A percentile compares a stretch with the other conserved stretches of the same genome.
Evolutionary conservation across 2,797 vertebrate species (phyloP).

Genomic region (Semotilus atromaculatus): DNA sequence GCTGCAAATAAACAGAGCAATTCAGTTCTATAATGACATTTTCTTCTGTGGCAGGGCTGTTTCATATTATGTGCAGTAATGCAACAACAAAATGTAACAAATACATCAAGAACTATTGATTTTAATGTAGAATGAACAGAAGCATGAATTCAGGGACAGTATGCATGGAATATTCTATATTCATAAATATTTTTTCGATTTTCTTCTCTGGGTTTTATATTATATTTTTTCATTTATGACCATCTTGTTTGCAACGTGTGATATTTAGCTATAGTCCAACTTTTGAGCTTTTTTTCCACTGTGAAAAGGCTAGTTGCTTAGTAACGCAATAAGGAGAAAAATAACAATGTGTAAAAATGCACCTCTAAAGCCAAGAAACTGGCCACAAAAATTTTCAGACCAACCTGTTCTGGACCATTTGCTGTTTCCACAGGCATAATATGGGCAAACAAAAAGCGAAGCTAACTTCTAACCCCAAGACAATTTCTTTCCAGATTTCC

Average conservation of each 20-base stretch:
- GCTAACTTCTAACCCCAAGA: not conserved
- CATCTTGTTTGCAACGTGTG: slow-evolving; percentile 2
- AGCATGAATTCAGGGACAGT: not conserved
- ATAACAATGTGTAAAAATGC: slow-evolving; percentile 23
- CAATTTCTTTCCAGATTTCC: not conserved
- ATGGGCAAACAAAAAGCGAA: not conserved
- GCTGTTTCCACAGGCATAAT: not conserved
- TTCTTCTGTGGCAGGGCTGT: not conserved
- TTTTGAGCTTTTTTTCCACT: not conserved
- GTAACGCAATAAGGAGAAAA: slow-evolving; percentile 11
- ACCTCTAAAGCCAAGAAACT: not conserved
- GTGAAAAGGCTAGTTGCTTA: slow-evolving; percentile 31
- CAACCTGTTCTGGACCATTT: not conserved
- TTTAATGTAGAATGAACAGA: not conserved
- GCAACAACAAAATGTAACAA: not conserved
- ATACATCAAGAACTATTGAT: not conserved
- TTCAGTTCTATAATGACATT: not conserved
- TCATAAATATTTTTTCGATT: not conserved
- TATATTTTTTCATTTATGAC: not conserved
- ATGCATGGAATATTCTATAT: not conserved
- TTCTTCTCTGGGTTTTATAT: not conserved
- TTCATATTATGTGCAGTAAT: not conserved
- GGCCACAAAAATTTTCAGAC: slow-evolving; percentile 6
- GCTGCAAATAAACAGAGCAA: not conserved
- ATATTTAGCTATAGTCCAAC: slow-evolving; percentile 1